Conservation (phyloP, 2,797 vertebrate species). For the Parauchenoglanis ngamensis region DNA sequence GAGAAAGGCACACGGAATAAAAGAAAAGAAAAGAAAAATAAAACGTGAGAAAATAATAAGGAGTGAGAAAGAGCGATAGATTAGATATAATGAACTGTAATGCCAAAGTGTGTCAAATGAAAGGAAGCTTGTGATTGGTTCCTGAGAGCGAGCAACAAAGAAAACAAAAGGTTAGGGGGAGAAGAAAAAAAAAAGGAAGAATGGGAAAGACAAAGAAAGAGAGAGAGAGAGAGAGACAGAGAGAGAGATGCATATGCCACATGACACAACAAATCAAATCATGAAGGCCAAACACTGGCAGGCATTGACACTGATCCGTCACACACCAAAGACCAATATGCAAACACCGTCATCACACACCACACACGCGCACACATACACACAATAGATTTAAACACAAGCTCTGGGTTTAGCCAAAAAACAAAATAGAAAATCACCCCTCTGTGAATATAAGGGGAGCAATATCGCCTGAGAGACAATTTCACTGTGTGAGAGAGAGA, state of each 20-base stretch:
- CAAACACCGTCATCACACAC: constrained; percentile 45
- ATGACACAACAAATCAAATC: constrained; percentile 61
- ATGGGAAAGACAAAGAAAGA: constrained; percentile 24
- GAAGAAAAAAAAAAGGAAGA: too few relatives aligned
- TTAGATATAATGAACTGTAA: constrained; percentile 29
- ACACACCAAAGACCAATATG: constrained; percentile 56
- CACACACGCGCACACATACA: constrained; percentile 12
- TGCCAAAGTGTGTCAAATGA: constrained; percentile 43
- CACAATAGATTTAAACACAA: constrained; percentile 49
- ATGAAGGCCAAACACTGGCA: constrained; percentile 59
- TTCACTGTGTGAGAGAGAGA: constrained; percentile 20
- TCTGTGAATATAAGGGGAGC: constrained; percentile 58
- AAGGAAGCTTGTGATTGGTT: constrained; percentile 53
- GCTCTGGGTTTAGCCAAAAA: constrained; percentile 43
- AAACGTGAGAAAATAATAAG: constrained; percentile 62
- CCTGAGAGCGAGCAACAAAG: constrained; percentile 29
- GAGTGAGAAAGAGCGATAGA: constrained; percentile 63
- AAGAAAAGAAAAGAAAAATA: constrained; percentile 25
- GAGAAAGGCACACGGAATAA: constrained; percentile 58
- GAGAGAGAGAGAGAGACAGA: constrained; percentile 23
- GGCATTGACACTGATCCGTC: constrained; percentile 56
- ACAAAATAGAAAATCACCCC: constrained; percentile 35
- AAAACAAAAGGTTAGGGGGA: neutral
- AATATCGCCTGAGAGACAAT: constrained; percentile 61
- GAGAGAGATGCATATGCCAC: constrained; percentile 57